Percentiles rank a stretch among this genome's conserved stretches.
These are phyloP conservation scores for Hippoglossus hippoglossus DNA, from an alignment of 2,797 vertebrate genomes.

Conservation along the genomic window DNA sequence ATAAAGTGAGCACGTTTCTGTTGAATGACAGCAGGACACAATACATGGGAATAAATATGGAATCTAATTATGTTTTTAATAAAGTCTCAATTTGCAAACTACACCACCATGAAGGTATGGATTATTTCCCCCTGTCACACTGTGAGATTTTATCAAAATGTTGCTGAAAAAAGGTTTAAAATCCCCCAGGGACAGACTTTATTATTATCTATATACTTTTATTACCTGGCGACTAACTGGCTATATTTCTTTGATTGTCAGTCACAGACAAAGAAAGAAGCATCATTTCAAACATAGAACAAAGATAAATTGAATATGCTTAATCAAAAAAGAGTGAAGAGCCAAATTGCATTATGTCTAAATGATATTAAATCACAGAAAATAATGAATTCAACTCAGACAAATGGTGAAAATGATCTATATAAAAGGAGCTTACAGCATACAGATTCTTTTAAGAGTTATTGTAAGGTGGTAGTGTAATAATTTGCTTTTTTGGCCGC, in stretches of 20 bases:
- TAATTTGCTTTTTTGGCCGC: no score
- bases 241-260: slow-evolving; percentile 1
- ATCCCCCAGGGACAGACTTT: slow-evolving; percentile 8
- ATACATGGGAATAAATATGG: slow-evolving; percentile 49
- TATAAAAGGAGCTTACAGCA: no score
- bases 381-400: slow-evolving; percentile 29
- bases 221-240: not conserved
- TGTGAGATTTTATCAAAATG: slow-evolving; percentile 32
- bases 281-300: slow-evolving; percentile 9
- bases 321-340: slow-evolving; percentile 21
- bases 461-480: no score
- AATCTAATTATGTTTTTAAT: slow-evolving; percentile 58
- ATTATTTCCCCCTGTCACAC: slow-evolving; percentile 19
- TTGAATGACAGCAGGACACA: slow-evolving; percentile 59
- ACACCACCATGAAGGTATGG: slow-evolving; percentile 11
- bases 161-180: slow-evolving; percentile 17
- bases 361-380: slow-evolving; percentile 29
- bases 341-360: slow-evolving; percentile 17
- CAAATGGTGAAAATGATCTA: no score
- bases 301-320: slow-evolving; percentile 10
- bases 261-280: slow-evolving; percentile 25
- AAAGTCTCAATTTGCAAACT: slow-evolving; percentile 6
- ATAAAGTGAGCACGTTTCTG: slow-evolving; percentile 9
- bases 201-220: no score
- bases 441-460: not conserved